phyloP scores from a whole-genome alignment of 2,888 invertebrate species.

The Zygothrica quintamaculata region DNA sequence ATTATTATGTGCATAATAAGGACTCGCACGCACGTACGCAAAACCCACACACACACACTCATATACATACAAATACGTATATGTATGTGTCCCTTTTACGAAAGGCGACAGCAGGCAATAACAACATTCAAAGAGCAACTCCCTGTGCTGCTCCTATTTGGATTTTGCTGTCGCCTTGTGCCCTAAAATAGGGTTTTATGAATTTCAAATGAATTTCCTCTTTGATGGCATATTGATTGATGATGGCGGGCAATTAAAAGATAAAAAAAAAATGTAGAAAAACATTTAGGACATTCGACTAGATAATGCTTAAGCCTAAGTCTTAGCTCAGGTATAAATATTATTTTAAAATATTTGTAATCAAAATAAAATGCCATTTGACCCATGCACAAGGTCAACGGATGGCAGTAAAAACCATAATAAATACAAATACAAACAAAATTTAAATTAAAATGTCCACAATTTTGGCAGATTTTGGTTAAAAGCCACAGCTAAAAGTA shows the following conservation, averaged over 20 bases:
- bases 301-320: neutral
- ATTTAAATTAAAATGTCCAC: conserved; percentile 8
- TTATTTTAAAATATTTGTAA: too few species aligned
- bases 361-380: neutral
- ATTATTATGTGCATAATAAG: conserved; percentile 31
- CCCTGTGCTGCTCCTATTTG: neutral
- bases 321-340: too few species aligned
- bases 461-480: conserved; percentile 27
- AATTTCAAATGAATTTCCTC: conserved; percentile 15
- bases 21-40: neutral
- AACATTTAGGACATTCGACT: neutral
- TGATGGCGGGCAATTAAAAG: conserved; percentile 10
- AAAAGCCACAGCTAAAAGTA: conserved; percentile 31
- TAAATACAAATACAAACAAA: neutral
- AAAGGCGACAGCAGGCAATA: conserved; percentile 1
- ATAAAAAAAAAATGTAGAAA: too few species aligned
- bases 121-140: too few species aligned
- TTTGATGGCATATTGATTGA: conserved; percentile 31
- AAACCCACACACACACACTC: neutral
- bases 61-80: too few species aligned
- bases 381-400: conserved; percentile 19
- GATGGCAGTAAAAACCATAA: neutral
- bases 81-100: conserved; percentile 3
- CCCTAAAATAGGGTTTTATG: conserved; percentile 12
- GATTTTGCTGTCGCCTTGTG: neutral